phyloP scores from a whole-genome alignment of 2,888 invertebrate genomes.

The Meloe dianella region DNA sequence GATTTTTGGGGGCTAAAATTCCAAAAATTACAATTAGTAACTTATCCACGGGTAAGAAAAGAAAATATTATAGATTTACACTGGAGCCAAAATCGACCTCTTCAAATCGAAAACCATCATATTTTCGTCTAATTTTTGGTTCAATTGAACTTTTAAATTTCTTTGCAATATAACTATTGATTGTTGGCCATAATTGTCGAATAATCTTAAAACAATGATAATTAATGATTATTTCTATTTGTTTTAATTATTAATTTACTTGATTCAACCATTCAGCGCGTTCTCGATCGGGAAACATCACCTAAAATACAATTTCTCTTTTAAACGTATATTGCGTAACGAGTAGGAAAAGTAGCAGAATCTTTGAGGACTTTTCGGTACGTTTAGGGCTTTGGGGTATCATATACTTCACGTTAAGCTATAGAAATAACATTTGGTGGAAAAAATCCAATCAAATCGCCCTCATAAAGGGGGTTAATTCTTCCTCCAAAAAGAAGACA shows the following conservation, averaged over 20 bases:
- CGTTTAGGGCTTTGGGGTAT: too few relatives aligned
- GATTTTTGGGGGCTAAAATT: slow-evolving; percentile 82
- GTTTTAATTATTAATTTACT: slow-evolving; percentile 32
- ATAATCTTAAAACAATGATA: slow-evolving; percentile 42
- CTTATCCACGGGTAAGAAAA: too few relatives aligned
- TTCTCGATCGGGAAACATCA: slow-evolving; percentile 51
- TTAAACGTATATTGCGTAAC: background rate
- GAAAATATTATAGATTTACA: slow-evolving; percentile 36
- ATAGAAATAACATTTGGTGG: too few relatives aligned
- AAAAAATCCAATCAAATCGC: too few relatives aligned
- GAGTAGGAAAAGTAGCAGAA: too few relatives aligned
- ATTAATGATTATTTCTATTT: slow-evolving; percentile 1
- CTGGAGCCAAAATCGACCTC: slow-evolving; percentile 48
- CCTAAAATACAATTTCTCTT: too few relatives aligned
- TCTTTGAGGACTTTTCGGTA: too few relatives aligned
- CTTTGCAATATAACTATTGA: slow-evolving; percentile 46
- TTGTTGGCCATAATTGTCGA: slow-evolving; percentile 48
- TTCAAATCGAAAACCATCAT: slow-evolving; percentile 49
- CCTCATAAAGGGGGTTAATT: too few relatives aligned
- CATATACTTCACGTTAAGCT: too few relatives aligned
- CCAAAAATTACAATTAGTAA: background rate
- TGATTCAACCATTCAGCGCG: slow-evolving; percentile 52
- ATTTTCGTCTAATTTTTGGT: slow-evolving; percentile 48
- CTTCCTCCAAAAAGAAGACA: too few relatives aligned
- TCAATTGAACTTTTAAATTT: slow-evolving; percentile 45